Base-by-base conservation (phyloP, 2,888 invertebrate species). In the Auanema sp. region DNA sequence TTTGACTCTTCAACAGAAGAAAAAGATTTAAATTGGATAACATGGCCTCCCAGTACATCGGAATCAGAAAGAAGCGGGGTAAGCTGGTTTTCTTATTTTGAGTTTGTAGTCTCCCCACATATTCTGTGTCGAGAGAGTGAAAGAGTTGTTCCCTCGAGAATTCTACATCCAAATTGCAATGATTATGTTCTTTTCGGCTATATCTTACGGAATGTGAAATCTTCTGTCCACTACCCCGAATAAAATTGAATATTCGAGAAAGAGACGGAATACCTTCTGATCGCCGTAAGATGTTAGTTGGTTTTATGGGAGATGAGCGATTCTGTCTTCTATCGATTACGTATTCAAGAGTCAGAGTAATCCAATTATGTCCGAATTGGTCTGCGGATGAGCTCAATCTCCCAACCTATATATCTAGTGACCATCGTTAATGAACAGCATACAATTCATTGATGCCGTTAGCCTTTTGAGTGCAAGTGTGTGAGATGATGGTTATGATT, bases 1-100 rank as follows among this genome's bases (percentile, higher is more conserved):
- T 71, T 71, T 67, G 72, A 73, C 44, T 60, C 69, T 24, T 63
- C 72, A n/a, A 71, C 63, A 50, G 54, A 44, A 14, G 56, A 44
- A 18, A 58, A 64, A 10, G 72, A 70, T 43, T 58, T 66, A 56
- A 66, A 68, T 60, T 72, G 68, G 66, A 65, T 66, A 25, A 62
- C 62, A 42, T 57, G 52, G 52, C n/a, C 21, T n/a, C 18, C 18
- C 23, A n/a, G 23, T 24, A 21, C 23, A 18, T 52, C 16, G 3
- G n/a, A 52, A 21, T n/a, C 24, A 24, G 52, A 52, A 52, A 16
- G 52, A 52, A 23, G 21, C n/a, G 24, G 21, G 6, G 52, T 52
- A 18, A 52, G 24, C 8, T 47, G 33, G 33, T 33, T 33, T 33
- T 33, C 33, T 33, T 33, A 33, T 33, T 47, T 47, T 47, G 3